Percentiles rank a stretch among this genome's conserved stretches.
These are phyloP conservation scores for Silurus asotus DNA, from an alignment of 2,113 vertebrate species.

Conservation along the genomic window DNA sequence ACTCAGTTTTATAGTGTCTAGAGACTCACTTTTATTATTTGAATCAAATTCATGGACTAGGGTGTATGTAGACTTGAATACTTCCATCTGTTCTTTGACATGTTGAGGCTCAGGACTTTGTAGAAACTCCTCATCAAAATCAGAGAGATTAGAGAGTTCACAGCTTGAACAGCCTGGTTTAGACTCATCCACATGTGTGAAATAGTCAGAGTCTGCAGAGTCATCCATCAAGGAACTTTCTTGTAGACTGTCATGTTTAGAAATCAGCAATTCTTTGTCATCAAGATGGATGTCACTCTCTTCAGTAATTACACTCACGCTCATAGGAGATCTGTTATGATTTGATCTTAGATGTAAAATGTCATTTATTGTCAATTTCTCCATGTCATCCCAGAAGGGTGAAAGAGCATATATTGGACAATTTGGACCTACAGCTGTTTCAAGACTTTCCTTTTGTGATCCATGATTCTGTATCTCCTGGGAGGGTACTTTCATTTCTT, in stretches of 20 bases:
- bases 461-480: slow-evolving; percentile 51
- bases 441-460: slow-evolving; percentile 39
- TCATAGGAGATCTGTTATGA: slow-evolving; percentile 30
- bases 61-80: slow-evolving; percentile 29
- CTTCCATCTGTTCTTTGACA: slow-evolving; percentile 39
- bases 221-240: slow-evolving; percentile 57
- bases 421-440: slow-evolving; percentile 48
- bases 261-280: slow-evolving; percentile 5
- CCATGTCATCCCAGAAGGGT: slow-evolving; percentile 78
- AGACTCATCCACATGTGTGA: slow-evolving; percentile 68
- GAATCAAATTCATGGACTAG: slow-evolving; percentile 44
- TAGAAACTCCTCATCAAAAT: slow-evolving; percentile 71
- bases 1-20: slow-evolving; percentile 35
- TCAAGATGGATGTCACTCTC: slow-evolving; percentile 25
- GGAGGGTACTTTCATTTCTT: not conserved
- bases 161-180: slow-evolving; percentile 67
- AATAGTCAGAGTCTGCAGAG: slow-evolving; percentile 71
- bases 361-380: slow-evolving; percentile 77
- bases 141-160: slow-evolving; percentile 68
- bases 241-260: slow-evolving; percentile 41
- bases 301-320: slow-evolving; percentile 13
- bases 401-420: slow-evolving; percentile 71
- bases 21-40: slow-evolving; percentile 49
- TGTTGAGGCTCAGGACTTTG: slow-evolving; percentile 61
- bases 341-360: slow-evolving; percentile 68